Evolutionary conservation across 2,113 vertebrate species (phyloP), one percentile per base, ranked within the genome.

Genomic region (Misgurnus mizolepis): DNA sequence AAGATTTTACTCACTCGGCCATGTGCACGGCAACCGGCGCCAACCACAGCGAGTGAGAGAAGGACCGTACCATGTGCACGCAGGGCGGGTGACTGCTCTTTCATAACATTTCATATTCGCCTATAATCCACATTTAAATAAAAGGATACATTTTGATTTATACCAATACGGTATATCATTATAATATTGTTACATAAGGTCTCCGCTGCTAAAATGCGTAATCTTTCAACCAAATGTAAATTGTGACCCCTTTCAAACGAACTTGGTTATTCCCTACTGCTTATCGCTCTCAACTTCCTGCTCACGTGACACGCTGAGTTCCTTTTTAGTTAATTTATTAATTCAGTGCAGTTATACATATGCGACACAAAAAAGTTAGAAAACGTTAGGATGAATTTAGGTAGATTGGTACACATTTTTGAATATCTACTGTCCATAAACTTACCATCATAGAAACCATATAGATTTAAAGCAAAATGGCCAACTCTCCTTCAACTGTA

Each of bases 1-100:
- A 27, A 66, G 69, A 70, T 72, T 86, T 84, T 82, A 68, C 77
- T 80, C 62, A 69, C 66, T 80, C 77, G 69, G 80, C 85, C 85
- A 86, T 84, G 85, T 86, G 85, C 82, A 78, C 22, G 65, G 41
- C 82, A 73, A 41, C 85, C 85, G 85, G 85, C 82, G 77, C 82
- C 56, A 84, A 82, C 79, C 85, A 84, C 82, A 78, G 39, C 74
- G 82, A 72, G 70, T 43, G 65, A 82, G 77, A 80, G 81, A 84
- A 86, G 82, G 85, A 78, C 58, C 58, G 73, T 62, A 27, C 85
- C 82, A 82, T 60, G 47, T 77, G 61, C 6, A 17, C 0, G 34
- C 15, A 55, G 27, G n/a, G 27, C 18, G 58, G 22, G 22, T 64
- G 43, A n/a, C 4, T 41, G 27, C 47, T 40, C 45, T 22, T 7